A percentile compares a stretch with the other conserved stretches of the same genome.
Conservation (phyloP, 2,113 vertebrate species). For the Microtus richardsoni region DNA sequence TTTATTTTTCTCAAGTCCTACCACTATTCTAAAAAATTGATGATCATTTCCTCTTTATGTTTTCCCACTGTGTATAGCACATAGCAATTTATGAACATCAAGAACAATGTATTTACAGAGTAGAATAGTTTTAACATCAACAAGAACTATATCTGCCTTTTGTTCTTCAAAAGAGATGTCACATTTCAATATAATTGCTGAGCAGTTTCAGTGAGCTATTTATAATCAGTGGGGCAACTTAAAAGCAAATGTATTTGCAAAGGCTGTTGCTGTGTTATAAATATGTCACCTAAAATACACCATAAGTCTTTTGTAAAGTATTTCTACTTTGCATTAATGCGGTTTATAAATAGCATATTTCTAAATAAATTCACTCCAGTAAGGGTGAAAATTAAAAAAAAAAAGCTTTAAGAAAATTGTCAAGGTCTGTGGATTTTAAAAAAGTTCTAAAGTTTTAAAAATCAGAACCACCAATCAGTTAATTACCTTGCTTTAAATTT, state of each 20-base stretch:
- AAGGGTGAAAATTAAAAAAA: constrained; percentile 46
- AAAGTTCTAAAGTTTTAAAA: constrained; percentile 22
- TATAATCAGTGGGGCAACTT: constrained; percentile 60
- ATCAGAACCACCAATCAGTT: background rate
- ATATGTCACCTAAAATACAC: constrained; percentile 25
- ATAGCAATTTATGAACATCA: constrained; percentile 58
- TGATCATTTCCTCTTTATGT: constrained; percentile 59
- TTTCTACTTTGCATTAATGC: constrained; percentile 55
- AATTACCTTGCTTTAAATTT: background rate
- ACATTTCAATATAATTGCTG: constrained; percentile 76
- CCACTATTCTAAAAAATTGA: constrained; percentile 23
- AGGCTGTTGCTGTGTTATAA: constrained; percentile 63
- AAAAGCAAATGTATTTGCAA: constrained; percentile 68
- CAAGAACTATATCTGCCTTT: constrained; percentile 26
- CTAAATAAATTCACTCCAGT: constrained; percentile 52
- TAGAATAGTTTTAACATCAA: constrained; percentile 64
- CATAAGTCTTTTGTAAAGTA: constrained; percentile 62
- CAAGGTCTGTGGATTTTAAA: constrained; percentile 37
- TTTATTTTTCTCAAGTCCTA: constrained; percentile 46
- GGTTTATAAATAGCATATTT: constrained; percentile 8
- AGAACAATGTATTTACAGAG: constrained; percentile 71
- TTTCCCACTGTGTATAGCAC: constrained; percentile 49
- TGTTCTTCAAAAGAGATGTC: constrained; percentile 55
- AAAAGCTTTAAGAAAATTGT: constrained; percentile 5
- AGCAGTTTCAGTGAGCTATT: constrained; percentile 63